Evolutionary conservation across 2,888 invertebrate species (phyloP), one percentile per base, ranked within the genome.

Genomic region (Hirtodrosophila trivittata): DNA sequence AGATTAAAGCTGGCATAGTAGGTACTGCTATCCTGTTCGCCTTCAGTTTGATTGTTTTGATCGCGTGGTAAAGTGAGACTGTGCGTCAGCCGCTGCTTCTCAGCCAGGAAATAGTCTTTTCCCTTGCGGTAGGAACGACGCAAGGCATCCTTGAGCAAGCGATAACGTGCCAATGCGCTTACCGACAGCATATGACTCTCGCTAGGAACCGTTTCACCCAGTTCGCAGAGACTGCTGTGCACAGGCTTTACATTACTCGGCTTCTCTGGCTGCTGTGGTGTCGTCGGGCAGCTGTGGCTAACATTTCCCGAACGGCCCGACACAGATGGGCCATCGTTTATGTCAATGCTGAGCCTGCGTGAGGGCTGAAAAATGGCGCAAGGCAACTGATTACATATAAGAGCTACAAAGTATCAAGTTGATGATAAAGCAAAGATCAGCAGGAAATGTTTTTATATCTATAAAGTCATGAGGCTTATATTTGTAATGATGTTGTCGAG

Each of bases 91-190:
- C 85, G 81, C 38, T 86, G 88, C 33, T 81, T 80, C 41, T 89
- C 88, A 5, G 69, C 75, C 46, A 73, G 75, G 12, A 90, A 67
- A 13, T 88, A 89, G 14, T 70, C 70, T 56, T 87, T 89, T 28
- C 90, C 85, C 59, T 85, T 89, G 41, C 89, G 86, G 60, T 90
- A 87, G 0, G 91, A 91, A 13, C 88, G 88, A 0, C 88, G 87
- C 30, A 91, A 45, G 28, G 87, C 88, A 42, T 87, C 77, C 69
- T 89, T 90, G 0, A 91, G 69, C 18, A 80, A 72, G 13, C 84
- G 83, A 55, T 88, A 90, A 9, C 77, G 85, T 8, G 85, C 76
- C 42, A 84, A 33, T n/a, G 86, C 66, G 25, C 86, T 82, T 2
- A 83, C 57, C 4, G 82, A 87, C 16, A 87, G 8, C 18, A 65